These are phyloP conservation scores for Fabriciana adippe DNA, from an alignment of 2,888 invertebrate species.

Conservation along the genomic window DNA sequence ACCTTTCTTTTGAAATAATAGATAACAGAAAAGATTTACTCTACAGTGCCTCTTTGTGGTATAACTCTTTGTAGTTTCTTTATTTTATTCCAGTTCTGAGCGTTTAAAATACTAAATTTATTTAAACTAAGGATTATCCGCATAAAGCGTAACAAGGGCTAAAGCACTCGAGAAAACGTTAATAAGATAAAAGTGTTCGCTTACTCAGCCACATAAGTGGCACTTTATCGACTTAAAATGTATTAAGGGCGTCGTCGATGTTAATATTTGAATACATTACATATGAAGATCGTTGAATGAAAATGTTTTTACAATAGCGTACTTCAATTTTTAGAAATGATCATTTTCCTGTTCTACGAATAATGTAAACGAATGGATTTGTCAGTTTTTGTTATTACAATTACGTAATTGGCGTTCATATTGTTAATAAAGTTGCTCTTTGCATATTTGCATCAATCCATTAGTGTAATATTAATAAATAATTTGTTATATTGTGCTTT, in stretches of 20 bases:
- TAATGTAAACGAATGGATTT: no score
- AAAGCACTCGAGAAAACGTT: conserved; percentile 31
- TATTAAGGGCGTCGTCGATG: conserved; percentile 24
- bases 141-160: conserved; percentile 31
- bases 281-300: conserved; percentile 15
- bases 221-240: conserved; percentile 30
- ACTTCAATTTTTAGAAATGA: conserved; percentile 5
- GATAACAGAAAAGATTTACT: conserved; percentile 10
- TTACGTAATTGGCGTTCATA: no score
- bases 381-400: no score
- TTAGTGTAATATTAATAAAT: no score
- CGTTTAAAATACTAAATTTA: conserved; percentile 1
- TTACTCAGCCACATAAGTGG: conserved; percentile 31
- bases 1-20: conserved; percentile 1
- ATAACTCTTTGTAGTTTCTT: conserved; percentile 6
- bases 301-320: conserved; percentile 1
- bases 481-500: no score
- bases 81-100: background rate
- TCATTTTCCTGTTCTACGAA: conserved; percentile 3
- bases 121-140: conserved; percentile 29
- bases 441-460: no score
- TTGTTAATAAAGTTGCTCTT: no score
- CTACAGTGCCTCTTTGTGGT: background rate
- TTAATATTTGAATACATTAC: conserved; percentile 18
- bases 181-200: conserved; percentile 39